Evolutionary conservation across 2,888 invertebrate genomes (phyloP).

Genomic region (Caenorhabditis drosophilae): DNA sequence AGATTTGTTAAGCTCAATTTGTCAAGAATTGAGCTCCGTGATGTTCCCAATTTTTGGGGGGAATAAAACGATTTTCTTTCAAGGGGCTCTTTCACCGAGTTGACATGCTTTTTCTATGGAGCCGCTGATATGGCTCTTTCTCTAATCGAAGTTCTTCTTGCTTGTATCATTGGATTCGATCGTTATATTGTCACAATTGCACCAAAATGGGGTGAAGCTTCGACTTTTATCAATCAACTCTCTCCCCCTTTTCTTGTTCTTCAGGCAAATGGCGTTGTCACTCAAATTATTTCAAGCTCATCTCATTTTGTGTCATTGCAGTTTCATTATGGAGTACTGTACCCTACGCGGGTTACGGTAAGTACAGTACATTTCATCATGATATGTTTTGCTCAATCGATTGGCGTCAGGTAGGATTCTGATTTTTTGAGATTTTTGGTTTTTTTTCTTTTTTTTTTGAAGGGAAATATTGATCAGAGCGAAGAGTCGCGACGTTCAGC

Average conservation of each 20-base stretch:
- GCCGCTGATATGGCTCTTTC: conserved; percentile 51
- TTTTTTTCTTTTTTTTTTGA: too few relatives aligned
- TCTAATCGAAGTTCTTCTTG: conserved; percentile 44
- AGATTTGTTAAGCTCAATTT: too few relatives aligned
- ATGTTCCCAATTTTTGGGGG: too few relatives aligned
- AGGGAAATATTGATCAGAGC: conserved; percentile 42
- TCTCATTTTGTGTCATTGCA: conserved; percentile 28
- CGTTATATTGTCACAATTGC: conserved; percentile 53
- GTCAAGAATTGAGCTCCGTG: too few relatives aligned
- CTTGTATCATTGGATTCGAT: conserved; percentile 53
- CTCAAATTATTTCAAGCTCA: conserved; percentile 46
- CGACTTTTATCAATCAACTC: too few relatives aligned
- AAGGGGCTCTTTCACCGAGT: conserved; percentile 43
- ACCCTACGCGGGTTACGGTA: conserved; percentile 51
- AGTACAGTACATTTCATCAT: conserved; percentile 46
- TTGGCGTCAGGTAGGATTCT: conserved; percentile 56
- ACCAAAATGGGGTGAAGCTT: conserved; percentile 53
- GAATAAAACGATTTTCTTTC: too few relatives aligned
- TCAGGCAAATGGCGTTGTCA: conserved; percentile 48
- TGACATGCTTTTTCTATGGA: conserved; percentile 44
- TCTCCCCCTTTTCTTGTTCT: too few relatives aligned
- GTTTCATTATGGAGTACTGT: conserved; percentile 43
- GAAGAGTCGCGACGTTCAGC: conserved; percentile 20
- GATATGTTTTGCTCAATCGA: conserved; percentile 54
- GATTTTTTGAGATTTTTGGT: too few relatives aligned